A percentile compares a stretch with the other conserved stretches of the same genome.
Evolutionary conservation across 2,113 vertebrate species (phyloP).

Genomic region (Erythrocercus mccallii): DNA sequence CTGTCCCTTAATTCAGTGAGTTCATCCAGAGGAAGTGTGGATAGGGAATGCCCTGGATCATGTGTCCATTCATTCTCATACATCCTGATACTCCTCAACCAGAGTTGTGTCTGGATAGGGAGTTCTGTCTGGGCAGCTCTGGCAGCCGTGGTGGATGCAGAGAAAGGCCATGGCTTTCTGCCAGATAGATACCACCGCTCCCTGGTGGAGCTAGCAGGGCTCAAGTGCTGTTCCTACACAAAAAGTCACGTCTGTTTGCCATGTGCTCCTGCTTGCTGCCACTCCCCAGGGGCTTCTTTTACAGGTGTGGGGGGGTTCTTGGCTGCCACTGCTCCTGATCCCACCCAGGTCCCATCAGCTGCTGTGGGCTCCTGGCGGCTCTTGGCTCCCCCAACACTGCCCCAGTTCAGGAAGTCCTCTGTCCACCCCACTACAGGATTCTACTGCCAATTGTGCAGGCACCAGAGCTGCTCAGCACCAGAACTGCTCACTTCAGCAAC

Average conservation of each 20-base stretch:
- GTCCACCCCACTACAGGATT: background rate
- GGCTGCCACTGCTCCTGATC: background rate
- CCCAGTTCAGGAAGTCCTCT: background rate
- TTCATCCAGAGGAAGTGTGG: background rate
- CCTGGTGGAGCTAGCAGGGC: background rate
- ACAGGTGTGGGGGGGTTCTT: background rate
- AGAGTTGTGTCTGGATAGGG: background rate
- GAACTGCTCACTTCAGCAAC: background rate
- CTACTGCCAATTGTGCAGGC: fast-evolving
- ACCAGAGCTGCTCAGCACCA: fast-evolving
- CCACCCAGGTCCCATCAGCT: background rate
- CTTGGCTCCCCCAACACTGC: fast-evolving
- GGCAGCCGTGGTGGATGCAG: fast-evolving
- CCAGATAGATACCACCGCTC: background rate
- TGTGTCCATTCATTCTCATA: background rate
- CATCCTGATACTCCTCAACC: background rate
- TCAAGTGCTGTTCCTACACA: background rate
- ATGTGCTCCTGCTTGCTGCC: background rate
- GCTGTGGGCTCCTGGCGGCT: fast-evolving
- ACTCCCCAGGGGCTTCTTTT: background rate
- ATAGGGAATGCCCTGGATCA: background rate
- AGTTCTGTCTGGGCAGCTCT: background rate
- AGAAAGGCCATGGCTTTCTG: background rate
- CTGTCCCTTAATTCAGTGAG: background rate
- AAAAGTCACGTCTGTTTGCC: background rate